Evolutionary conservation across 2,113 vertebrate species (phyloP).

Genomic region (Istiophorus platypterus): DNA sequence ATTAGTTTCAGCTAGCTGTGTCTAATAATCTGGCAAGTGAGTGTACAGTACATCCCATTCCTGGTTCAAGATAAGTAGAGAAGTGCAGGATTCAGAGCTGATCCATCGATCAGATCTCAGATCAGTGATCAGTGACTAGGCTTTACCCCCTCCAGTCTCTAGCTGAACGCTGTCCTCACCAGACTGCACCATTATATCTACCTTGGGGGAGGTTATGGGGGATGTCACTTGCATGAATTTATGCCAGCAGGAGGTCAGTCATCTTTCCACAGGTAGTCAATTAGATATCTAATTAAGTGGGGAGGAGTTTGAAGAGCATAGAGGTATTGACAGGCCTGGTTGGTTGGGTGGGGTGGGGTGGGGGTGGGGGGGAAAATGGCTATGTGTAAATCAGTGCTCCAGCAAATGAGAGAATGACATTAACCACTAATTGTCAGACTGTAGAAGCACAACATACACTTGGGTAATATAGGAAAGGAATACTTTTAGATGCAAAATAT

Average conservation of each 20-base stretch:
- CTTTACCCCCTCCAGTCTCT: conserved; percentile 52
- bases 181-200: conserved; percentile 68
- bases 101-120: conserved; percentile 35
- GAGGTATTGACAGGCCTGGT: conserved; percentile 79
- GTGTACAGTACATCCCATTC: not conserved
- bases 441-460: not conserved
- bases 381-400: conserved; percentile 70
- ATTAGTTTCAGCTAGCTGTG: not conserved
- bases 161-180: conserved; percentile 76
- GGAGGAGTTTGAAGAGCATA: conserved; percentile 86
- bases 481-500: not conserved
- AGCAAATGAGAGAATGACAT: conserved; percentile 39
- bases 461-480: not conserved
- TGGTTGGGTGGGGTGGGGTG: conserved; percentile 40
- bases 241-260: conserved; percentile 75
- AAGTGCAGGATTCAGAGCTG: conserved; percentile 9
- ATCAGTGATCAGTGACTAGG: conserved; percentile 56
- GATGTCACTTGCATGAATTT: conserved; percentile 83
- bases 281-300: conserved; percentile 87
- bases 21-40: not conserved
- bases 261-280: conserved; percentile 83
- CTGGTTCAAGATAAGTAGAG: not conserved
- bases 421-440: conserved; percentile 30
- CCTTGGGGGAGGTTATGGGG: conserved; percentile 54
- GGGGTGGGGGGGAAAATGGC: conserved; percentile 45